Evolutionary conservation across 2,888 invertebrate genomes (phyloP).

Genomic region (Zygogramma bicolorata): DNA sequence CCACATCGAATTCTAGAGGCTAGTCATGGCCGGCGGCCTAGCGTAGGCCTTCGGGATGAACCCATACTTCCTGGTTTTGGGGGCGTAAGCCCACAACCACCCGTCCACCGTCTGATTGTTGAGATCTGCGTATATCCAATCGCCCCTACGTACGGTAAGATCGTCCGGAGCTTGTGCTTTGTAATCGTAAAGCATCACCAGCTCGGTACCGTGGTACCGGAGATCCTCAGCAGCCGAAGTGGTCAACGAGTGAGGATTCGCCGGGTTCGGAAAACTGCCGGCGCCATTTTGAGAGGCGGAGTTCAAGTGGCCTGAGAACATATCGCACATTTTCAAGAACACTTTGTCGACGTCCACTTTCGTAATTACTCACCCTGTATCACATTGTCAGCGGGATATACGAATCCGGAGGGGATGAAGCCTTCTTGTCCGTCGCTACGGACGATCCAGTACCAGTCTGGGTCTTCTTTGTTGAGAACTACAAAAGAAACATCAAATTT

Average conservation of each 20-base stretch:
- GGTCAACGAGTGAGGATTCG: conserved; percentile 57
- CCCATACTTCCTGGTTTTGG: conserved; percentile 91
- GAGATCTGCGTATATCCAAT: conserved; percentile 96
- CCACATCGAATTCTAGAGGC: conserved; percentile 74
- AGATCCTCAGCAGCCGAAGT: conserved; percentile 72
- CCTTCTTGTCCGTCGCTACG: conserved; percentile 94
- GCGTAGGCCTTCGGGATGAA: conserved; percentile 97
- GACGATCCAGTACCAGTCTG: conserved; percentile 97
- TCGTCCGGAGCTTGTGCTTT: conserved; percentile 96
- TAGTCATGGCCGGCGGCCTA: conserved; percentile 91
- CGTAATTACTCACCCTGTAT: conserved; percentile 69
- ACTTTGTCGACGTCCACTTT: too few species aligned
- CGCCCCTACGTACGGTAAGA: conserved; percentile 89
- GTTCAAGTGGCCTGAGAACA: conserved; percentile 66
- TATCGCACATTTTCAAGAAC: too few species aligned
- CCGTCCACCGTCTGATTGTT: conserved; percentile 95
- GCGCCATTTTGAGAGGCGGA: conserved; percentile 54
- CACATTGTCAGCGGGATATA: conserved; percentile 90
- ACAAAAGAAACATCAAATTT: too few species aligned
- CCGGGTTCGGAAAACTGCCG: conserved; percentile 56
- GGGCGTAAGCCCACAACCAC: conserved; percentile 95
- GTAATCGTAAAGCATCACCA: conserved; percentile 95
- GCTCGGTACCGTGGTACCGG: conserved; percentile 88
- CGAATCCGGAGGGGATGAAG: conserved; percentile 94
- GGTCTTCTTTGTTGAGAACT: conserved; percentile 93